phyloP scores from a whole-genome alignment of 1,140 invertebrate species.

The Drosophila kanapiae region DNA sequence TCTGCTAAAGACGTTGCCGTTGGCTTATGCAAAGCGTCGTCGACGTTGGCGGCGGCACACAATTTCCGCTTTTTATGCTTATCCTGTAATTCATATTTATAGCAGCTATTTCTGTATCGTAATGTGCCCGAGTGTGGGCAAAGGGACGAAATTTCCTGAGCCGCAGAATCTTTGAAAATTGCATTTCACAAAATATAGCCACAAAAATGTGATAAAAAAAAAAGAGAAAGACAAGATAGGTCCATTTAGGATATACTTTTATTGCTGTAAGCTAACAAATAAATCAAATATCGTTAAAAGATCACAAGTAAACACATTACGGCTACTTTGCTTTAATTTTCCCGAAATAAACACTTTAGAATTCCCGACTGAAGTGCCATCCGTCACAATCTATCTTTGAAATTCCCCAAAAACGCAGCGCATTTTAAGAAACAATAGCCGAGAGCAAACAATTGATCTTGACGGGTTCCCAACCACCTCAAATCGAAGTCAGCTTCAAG shows the following conservation, averaged over 20 bases:
- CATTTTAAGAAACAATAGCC: slow-evolving; percentile 21
- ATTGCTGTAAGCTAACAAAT: slow-evolving; percentile 36
- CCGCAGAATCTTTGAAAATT: slow-evolving; percentile 69
- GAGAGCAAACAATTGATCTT: slow-evolving; percentile 40
- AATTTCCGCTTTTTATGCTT: slow-evolving; percentile 84
- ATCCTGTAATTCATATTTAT: slow-evolving; percentile 84
- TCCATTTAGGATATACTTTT: slow-evolving; percentile 45
- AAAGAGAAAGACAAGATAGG: slow-evolving; percentile 1
- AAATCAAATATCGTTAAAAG: slow-evolving; percentile 12
- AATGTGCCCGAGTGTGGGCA: slow-evolving; percentile 45
- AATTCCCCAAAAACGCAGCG: neutral
- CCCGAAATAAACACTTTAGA: neutral
- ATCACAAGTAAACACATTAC: slow-evolving; percentile 11
- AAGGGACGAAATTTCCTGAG: slow-evolving; percentile 57
- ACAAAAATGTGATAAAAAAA: slow-evolving; percentile 9
- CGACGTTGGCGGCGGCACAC: slow-evolving; percentile 65
- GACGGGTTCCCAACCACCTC: neutral
- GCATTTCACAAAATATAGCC: slow-evolving; percentile 61
- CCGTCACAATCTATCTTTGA: neutral
- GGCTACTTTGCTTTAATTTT: slow-evolving; percentile 23
- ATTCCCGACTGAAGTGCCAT: slow-evolving; percentile 5
- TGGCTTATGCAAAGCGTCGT: slow-evolving; percentile 76
- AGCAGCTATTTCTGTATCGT: slow-evolving; percentile 78
- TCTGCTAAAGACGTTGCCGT: slow-evolving; percentile 41
- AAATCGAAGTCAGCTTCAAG: slow-evolving; percentile 11